Percentiles rank a stretch among this genome's conserved stretches.
Evolutionary conservation across 1,140 invertebrate species (phyloP).

Genomic region (Bombus sibiricus): DNA sequence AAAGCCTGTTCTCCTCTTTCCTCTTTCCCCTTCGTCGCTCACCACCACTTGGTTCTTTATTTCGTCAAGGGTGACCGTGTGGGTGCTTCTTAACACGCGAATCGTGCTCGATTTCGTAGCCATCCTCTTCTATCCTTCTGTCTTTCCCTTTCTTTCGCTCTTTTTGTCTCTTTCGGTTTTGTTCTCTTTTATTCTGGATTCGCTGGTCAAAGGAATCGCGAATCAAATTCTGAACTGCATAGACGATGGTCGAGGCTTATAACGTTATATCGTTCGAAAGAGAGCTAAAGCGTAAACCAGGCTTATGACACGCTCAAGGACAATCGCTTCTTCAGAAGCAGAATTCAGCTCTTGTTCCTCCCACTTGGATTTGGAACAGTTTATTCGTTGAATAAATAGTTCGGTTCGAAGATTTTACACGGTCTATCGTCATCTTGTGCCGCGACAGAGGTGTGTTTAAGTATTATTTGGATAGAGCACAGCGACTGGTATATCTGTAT

Average conservation of each 20-base stretch:
- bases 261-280: too few species aligned
- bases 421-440: too few species aligned
- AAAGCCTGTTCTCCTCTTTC: not conserved
- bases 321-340: too few species aligned
- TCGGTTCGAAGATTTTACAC: too few species aligned
- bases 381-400: too few species aligned
- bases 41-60: not conserved
- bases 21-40: not conserved
- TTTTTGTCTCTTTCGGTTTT: not conserved
- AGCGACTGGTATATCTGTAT: not conserved
- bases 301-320: too few species aligned
- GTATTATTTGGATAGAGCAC: not conserved
- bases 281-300: too few species aligned
- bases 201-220: not conserved
- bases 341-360: too few species aligned
- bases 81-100: conserved; percentile 9
- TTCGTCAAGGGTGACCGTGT: not conserved
- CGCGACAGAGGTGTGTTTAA: not conserved
- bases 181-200: not conserved
- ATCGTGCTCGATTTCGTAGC: conserved; percentile 37
- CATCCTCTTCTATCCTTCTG: not conserved
- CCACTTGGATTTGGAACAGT: too few species aligned
- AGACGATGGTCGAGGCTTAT: not conserved
- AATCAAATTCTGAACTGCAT: not conserved
- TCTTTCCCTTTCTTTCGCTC: not conserved